phyloP scores from a whole-genome alignment of 2,113 vertebrate species.

The Uria aalge region DNA sequence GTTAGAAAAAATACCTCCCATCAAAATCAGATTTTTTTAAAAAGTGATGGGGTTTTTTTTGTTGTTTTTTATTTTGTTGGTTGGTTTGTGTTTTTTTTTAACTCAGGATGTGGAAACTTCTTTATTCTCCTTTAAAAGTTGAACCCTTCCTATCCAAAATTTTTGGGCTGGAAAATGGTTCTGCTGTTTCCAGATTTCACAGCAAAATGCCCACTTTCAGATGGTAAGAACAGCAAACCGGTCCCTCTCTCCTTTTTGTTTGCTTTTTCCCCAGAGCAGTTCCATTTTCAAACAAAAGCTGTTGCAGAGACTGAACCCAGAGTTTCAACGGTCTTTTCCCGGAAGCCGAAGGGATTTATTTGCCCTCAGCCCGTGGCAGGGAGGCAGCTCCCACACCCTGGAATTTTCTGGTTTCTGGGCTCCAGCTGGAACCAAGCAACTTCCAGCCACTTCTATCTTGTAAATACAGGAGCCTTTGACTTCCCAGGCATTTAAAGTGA shows the following conservation, averaged over 20 bases:
- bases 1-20: not conserved
- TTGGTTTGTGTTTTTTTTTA: not conserved
- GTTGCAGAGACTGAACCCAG: not conserved
- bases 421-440: not conserved
- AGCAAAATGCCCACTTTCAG: not conserved
- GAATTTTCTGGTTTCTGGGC: too few species aligned
- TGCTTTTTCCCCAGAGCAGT: not conserved
- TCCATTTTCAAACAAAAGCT: not conserved
- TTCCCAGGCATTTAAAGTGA: not conserved
- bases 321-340: rapidly evolving
- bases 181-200: not conserved
- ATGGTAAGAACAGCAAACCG: rapidly evolving
- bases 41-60: not conserved
- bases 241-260: not conserved
- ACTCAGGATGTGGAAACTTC: not conserved
- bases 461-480: not conserved
- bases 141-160: not conserved
- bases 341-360: not conserved
- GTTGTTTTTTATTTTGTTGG: too few species aligned
- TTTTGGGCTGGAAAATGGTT: not conserved
- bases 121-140: not conserved
- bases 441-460: not conserved
- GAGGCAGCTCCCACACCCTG: not conserved
- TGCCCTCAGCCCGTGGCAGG: not conserved
- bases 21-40: not conserved